phyloP scores from a whole-genome alignment of 2,797 vertebrate genomes.

The Pterois miles region DNA sequence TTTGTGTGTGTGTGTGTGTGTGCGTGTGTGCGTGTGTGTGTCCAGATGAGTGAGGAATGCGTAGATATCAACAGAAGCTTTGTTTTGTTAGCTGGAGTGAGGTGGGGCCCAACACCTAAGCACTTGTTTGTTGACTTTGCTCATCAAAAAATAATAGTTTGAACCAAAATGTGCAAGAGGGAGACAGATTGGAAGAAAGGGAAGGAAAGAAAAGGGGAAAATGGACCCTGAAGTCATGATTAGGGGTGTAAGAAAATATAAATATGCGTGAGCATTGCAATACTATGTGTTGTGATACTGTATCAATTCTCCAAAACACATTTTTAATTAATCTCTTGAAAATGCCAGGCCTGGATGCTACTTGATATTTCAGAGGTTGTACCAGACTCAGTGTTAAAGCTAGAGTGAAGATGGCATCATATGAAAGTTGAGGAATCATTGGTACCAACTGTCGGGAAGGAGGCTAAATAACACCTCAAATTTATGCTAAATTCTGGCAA shows the following conservation, averaged over 20 bases:
- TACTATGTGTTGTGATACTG: too few relatives aligned
- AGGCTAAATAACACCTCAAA: too few relatives aligned
- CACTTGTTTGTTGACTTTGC: conserved; percentile 68
- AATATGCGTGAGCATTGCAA: too few relatives aligned
- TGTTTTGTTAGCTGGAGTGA: conserved; percentile 75
- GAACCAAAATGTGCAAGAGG: conserved; percentile 23
- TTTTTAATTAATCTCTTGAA: too few relatives aligned
- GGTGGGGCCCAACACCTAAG: conserved; percentile 70
- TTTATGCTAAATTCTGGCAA: too few relatives aligned
- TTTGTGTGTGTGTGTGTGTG: conserved; percentile 2
- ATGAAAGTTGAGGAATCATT: too few relatives aligned
- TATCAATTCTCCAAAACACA: too few relatives aligned
- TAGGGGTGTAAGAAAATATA: rapidly evolving
- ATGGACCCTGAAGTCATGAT: neutral
- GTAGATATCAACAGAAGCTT: conserved; percentile 66
- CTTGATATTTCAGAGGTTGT: too few relatives aligned
- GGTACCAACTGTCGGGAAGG: too few relatives aligned
- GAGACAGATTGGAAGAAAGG: neutral
- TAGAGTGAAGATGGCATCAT: too few relatives aligned
- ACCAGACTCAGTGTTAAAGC: too few relatives aligned
- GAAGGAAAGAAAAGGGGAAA: neutral
- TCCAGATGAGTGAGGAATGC: conserved; percentile 64
- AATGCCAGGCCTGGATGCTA: too few relatives aligned
- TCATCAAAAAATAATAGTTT: conserved; percentile 39
- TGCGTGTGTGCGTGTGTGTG: conserved; percentile 20